Conservation (phyloP, 2,888 invertebrate genomes). For the Tineola bisselliella region DNA sequence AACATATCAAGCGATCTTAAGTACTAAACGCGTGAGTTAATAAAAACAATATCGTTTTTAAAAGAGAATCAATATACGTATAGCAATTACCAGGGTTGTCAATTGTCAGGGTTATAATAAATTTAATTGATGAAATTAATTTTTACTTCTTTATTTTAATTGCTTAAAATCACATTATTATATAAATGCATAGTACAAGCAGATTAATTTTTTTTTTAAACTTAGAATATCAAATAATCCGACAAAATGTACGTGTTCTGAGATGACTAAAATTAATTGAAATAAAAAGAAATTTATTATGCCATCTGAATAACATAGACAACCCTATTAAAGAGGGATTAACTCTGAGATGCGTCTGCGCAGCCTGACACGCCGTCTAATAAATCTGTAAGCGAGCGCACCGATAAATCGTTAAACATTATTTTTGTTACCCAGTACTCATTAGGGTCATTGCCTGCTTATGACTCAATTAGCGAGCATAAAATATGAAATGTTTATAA, state of each 20-base stretch:
- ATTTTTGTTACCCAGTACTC: slow-evolving; percentile 26
- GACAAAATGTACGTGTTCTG: too few relatives aligned
- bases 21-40: neutral
- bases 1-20: neutral
- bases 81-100: neutral
- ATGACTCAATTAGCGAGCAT: slow-evolving; percentile 52
- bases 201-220: too few relatives aligned
- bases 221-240: neutral
- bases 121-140: too few relatives aligned
- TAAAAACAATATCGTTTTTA: slow-evolving; percentile 1
- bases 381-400: slow-evolving; percentile 63
- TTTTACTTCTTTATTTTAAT: too few relatives aligned
- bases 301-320: slow-evolving; percentile 18
- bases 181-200: too few relatives aligned
- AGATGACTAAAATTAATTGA: too few relatives aligned
- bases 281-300: too few relatives aligned
- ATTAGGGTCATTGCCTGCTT: slow-evolving; percentile 66
- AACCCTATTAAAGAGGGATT: slow-evolving; percentile 52
- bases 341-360: slow-evolving; percentile 36
- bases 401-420: slow-evolving; percentile 57
- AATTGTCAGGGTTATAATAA: too few relatives aligned
- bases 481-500: slow-evolving; percentile 47
- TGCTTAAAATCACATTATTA: too few relatives aligned
- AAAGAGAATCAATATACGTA: neutral
- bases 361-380: slow-evolving; percentile 36